Percentiles rank a stretch among this genome's conserved stretches.
phyloP scores from a whole-genome alignment of 1,140 invertebrate species.

The Spodoptera frugiperda region DNA sequence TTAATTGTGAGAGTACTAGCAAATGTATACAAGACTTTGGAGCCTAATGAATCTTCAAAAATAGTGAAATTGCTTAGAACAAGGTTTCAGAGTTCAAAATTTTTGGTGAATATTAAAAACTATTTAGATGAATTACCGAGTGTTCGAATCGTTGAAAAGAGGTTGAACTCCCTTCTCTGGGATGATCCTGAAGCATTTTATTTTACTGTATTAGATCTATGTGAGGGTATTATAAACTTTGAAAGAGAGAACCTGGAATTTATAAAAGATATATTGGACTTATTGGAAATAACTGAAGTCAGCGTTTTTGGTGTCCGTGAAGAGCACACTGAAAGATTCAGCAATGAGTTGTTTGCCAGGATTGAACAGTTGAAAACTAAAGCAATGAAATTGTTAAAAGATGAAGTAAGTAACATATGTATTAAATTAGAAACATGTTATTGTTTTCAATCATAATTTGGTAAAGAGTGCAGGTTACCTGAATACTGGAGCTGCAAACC shows the following conservation, averaged over 20 bases:
- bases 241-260: constrained; percentile 57
- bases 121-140: constrained; percentile 67
- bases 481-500: too few species aligned
- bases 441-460: neutral
- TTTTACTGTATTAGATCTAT: constrained; percentile 64
- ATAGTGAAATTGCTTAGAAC: constrained; percentile 63
- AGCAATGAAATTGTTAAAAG: constrained; percentile 14
- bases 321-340: constrained; percentile 72
- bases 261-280: constrained; percentile 61
- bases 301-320: constrained; percentile 72
- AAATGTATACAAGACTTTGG: constrained; percentile 70
- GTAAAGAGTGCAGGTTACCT: too few species aligned
- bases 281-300: constrained; percentile 65
- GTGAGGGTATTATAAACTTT: constrained; percentile 69
- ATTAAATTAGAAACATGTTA: neutral
- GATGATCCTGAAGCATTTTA: constrained; percentile 76
- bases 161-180: constrained; percentile 75
- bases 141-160: constrained; percentile 73
- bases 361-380: constrained; percentile 23
- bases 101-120: constrained; percentile 67
- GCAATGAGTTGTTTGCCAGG: constrained; percentile 55
- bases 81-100: constrained; percentile 73
- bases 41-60: constrained; percentile 70
- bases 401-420: constrained; percentile 2
- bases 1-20: constrained; percentile 73